A percentile compares a stretch with the other conserved stretches of the same genome.
phyloP scores from a whole-genome alignment of 2,888 invertebrate genomes.

The Cephus pygmeus region DNA sequence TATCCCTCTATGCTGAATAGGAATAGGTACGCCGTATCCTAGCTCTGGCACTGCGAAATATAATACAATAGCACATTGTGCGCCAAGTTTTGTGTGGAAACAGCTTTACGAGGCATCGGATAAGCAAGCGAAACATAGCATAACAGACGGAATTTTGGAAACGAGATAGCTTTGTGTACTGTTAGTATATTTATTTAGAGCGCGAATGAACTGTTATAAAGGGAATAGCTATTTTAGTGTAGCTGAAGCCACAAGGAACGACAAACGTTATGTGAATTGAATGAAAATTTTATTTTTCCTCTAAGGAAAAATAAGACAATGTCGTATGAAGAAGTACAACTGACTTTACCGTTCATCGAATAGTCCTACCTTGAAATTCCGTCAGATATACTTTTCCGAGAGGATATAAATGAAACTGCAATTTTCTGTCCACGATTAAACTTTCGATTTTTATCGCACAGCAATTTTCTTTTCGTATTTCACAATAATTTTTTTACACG shows the following conservation, averaged over 20 bases:
- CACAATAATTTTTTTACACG: too few species aligned
- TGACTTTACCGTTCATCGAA: background rate
- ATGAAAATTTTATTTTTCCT: background rate
- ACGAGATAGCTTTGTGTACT: constrained; percentile 26
- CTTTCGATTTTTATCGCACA: background rate
- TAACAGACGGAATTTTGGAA: constrained; percentile 32
- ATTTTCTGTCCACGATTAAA: background rate
- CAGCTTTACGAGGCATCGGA: constrained; percentile 46
- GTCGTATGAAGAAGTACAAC: background rate
- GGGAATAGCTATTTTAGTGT: background rate
- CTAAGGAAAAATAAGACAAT: background rate
- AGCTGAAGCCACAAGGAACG: background rate
- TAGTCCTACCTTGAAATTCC: background rate
- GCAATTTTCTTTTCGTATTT: too few species aligned
- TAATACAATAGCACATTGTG: constrained; percentile 43
- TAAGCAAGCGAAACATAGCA: constrained; percentile 29
- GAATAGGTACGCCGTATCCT: constrained; percentile 20
- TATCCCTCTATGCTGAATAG: constrained; percentile 21
- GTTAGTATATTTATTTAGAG: background rate
- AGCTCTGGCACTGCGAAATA: constrained; percentile 16
- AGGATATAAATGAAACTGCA: background rate
- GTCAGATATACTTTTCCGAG: background rate
- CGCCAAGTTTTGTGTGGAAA: constrained; percentile 47
- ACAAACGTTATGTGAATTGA: background rate
- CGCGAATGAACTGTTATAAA: background rate